phyloP scores from a whole-genome alignment of 2,888 invertebrate species.

The Chrysolina oricalcia region DNA sequence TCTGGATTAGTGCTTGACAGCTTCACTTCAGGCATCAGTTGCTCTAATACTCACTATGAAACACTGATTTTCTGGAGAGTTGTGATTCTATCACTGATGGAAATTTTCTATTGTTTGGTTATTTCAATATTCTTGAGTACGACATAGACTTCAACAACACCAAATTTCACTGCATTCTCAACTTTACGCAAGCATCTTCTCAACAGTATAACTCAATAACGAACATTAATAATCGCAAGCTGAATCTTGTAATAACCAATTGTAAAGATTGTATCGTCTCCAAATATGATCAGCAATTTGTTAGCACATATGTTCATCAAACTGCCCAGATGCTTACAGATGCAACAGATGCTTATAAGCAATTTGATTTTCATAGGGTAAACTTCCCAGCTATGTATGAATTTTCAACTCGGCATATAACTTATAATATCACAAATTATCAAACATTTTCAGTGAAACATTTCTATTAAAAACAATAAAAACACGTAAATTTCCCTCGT shows the following conservation, averaged over 20 bases:
- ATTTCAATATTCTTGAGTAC: no score
- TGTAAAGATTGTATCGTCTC: conserved; percentile 24
- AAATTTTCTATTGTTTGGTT: no score
- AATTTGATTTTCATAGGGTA: conserved; percentile 21
- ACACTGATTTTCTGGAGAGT: no score
- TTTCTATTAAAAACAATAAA: conserved; percentile 9
- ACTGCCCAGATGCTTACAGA: neutral
- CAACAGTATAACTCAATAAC: conserved; percentile 6
- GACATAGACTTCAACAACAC: conserved; percentile 7
- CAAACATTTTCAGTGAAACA: no score
- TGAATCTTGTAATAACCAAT: conserved; percentile 24
- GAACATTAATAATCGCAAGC: conserved; percentile 26
- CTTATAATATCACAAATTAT: conserved; percentile 22
- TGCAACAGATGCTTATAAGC: conserved; percentile 10
- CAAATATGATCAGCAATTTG: conserved; percentile 10
- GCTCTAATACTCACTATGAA: no score
- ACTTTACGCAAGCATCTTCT: neutral
- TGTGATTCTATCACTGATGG: no score
- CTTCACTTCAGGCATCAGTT: no score
- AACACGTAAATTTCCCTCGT: conserved; percentile 18
- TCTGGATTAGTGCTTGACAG: no score
- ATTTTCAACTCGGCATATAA: conserved; percentile 20
- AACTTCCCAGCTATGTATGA: conserved; percentile 28
- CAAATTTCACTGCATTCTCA: conserved; percentile 21
- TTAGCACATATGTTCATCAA: conserved; percentile 22